Percentiles rank a stretch among this genome's conserved stretches.
phyloP scores from a whole-genome alignment of 2,888 invertebrate species.

The Heteromyza rotundicornis region DNA sequence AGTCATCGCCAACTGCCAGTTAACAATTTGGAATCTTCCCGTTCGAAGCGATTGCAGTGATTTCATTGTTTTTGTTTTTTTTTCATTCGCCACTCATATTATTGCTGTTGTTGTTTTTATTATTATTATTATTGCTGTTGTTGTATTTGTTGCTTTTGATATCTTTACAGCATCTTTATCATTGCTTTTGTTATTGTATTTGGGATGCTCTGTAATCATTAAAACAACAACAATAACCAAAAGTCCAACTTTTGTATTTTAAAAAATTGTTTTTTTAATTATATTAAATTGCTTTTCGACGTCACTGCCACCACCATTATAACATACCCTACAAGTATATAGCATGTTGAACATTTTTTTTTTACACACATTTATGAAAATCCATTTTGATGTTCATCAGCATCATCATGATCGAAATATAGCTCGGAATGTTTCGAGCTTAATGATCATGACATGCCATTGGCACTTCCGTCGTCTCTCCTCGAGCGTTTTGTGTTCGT shows the following conservation, averaged over 20 bases:
- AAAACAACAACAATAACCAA: slow-evolving; percentile 12
- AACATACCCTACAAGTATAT: background rate
- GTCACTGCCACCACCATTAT: slow-evolving; percentile 20
- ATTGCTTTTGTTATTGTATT: background rate
- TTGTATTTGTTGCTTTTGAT: background rate
- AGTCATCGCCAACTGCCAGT: background rate
- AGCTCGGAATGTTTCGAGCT: slow-evolving; percentile 8
- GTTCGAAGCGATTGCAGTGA: slow-evolving; percentile 17
- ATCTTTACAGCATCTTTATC: background rate
- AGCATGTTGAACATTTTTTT: background rate
- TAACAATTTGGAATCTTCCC: no score
- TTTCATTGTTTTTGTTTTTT: slow-evolving; percentile 20
- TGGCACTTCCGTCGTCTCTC: slow-evolving; percentile 25
- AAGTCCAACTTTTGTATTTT: background rate
- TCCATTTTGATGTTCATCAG: slow-evolving; percentile 5
- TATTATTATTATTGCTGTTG: background rate
- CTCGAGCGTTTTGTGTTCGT: background rate
- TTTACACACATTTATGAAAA: background rate
- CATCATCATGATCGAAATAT: slow-evolving; percentile 12
- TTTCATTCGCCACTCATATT: background rate
- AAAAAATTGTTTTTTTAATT: slow-evolving; percentile 47
- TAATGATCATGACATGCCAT: slow-evolving; percentile 31
- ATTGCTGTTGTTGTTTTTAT: background rate
- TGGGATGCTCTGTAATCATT: slow-evolving; percentile 8
- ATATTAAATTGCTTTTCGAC: slow-evolving; percentile 37